These are phyloP conservation scores for Psittacula echo DNA, from an alignment of 2,797 vertebrate species.

Conservation along the genomic window DNA sequence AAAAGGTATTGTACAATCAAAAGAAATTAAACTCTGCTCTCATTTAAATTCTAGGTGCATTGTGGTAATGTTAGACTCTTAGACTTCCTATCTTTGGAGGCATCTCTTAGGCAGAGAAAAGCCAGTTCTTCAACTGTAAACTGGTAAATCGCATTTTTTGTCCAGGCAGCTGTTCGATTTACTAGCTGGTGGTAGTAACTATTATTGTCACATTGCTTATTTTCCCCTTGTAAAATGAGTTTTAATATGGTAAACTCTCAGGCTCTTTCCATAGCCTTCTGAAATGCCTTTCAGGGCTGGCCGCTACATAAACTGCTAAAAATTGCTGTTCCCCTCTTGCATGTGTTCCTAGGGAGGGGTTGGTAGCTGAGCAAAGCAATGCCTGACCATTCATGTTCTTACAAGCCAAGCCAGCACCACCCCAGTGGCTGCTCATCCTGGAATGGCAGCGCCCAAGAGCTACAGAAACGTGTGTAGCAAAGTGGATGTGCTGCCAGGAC, in stretches of 20 bases:
- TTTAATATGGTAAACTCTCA: background rate
- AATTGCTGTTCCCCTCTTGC: background rate
- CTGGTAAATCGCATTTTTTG: background rate
- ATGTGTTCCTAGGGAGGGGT: background rate
- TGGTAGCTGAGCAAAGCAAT: background rate
- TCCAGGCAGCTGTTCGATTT: background rate
- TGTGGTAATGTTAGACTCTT: background rate
- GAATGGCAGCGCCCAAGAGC: background rate
- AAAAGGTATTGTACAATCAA: slow-evolving; percentile 80
- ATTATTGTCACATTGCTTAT: background rate
- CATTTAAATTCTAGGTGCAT: background rate
- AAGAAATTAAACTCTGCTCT: background rate
- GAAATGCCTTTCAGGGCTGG: background rate
- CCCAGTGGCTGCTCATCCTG: fast-evolving
- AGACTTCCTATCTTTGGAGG: background rate
- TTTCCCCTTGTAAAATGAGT: background rate
- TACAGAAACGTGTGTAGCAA: background rate
- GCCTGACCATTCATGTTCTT: background rate
- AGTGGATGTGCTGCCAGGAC: background rate
- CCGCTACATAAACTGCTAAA: background rate
- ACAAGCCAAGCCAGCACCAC: background rate
- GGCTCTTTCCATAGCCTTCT: background rate
- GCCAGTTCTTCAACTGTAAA: background rate
- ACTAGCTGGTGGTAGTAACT: background rate
- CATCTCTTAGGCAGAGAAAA: background rate